phyloP scores from a whole-genome alignment of 2,797 vertebrate species.

The Caiman crocodilus region DNA sequence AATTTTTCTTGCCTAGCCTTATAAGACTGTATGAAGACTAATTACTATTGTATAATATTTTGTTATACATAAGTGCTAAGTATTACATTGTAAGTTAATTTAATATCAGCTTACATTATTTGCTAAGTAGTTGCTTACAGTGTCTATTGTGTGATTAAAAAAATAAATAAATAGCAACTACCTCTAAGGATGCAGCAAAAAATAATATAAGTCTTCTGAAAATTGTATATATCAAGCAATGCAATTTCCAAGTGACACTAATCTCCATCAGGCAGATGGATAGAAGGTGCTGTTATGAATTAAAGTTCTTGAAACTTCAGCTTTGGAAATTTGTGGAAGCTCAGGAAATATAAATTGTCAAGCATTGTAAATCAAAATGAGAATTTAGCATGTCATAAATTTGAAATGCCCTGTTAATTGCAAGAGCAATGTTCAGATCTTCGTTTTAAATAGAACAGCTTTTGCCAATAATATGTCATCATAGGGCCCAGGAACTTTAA shows the following conservation, averaged over 20 bases:
- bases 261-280: neutral
- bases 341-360: neutral
- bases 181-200: neutral
- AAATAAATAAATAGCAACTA: neutral
- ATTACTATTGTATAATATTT: too few relatives aligned
- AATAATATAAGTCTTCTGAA: too few relatives aligned
- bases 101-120: too few relatives aligned
- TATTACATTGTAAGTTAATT: too few relatives aligned
- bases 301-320: neutral
- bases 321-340: neutral
- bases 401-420: neutral
- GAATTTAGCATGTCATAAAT: neutral
- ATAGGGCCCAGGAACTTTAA: neutral
- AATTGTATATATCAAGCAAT: neutral
- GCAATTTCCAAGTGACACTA: neutral
- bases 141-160: neutral
- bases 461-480: neutral
- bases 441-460: neutral
- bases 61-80: too few relatives aligned
- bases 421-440: neutral
- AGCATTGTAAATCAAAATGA: neutral
- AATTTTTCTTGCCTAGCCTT: too few relatives aligned
- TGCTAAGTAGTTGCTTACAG: too few relatives aligned
- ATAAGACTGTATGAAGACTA: too few relatives aligned
- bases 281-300: neutral